Evolutionary conservation across 2,888 invertebrate species (phyloP).

Genomic region (Tortricodes alternella): DNA sequence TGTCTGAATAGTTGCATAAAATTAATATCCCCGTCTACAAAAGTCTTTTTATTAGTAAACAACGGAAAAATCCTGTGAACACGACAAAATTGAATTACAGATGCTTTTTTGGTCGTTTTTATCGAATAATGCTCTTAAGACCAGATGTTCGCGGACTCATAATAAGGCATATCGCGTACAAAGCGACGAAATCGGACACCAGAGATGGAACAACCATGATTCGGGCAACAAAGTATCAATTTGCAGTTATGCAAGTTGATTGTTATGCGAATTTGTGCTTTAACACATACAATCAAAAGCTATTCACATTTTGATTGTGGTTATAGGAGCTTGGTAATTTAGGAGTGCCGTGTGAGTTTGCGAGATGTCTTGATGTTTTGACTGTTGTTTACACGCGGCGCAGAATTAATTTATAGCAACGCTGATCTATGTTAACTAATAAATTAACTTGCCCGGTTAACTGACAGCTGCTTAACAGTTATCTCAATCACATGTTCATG

Average conservation of each 20-base stretch:
- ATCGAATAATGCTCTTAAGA: constrained; percentile 69
- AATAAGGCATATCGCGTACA: constrained; percentile 81
- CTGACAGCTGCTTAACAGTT: not conserved
- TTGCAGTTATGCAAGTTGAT: constrained; percentile 45
- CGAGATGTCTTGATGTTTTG: constrained; percentile 29
- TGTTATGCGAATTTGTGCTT: constrained; percentile 46
- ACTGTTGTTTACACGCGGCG: constrained; percentile 21
- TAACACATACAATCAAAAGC: constrained; percentile 39
- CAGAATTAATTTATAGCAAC: constrained; percentile 12
- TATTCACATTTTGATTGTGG: not conserved
- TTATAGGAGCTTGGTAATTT: constrained; percentile 1
- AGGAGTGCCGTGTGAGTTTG: constrained; percentile 24
- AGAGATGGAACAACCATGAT: constrained; percentile 75
- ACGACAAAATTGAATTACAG: constrained; percentile 57
- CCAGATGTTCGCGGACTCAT: constrained; percentile 79
- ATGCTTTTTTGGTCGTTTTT: constrained; percentile 63
- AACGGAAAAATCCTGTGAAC: constrained; percentile 41
- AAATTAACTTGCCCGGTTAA: constrained; percentile 9
- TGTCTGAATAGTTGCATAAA: constrained; percentile 12
- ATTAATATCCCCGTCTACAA: not conserved
- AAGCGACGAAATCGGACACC: constrained; percentile 81
- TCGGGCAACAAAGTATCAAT: constrained; percentile 58
- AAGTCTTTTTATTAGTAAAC: constrained; percentile 32
- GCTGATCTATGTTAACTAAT: not conserved
- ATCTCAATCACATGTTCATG: not conserved